These are phyloP conservation scores for Heliconius charithonia DNA, from an alignment of 2,888 invertebrate species.

Conservation along the genomic window DNA sequence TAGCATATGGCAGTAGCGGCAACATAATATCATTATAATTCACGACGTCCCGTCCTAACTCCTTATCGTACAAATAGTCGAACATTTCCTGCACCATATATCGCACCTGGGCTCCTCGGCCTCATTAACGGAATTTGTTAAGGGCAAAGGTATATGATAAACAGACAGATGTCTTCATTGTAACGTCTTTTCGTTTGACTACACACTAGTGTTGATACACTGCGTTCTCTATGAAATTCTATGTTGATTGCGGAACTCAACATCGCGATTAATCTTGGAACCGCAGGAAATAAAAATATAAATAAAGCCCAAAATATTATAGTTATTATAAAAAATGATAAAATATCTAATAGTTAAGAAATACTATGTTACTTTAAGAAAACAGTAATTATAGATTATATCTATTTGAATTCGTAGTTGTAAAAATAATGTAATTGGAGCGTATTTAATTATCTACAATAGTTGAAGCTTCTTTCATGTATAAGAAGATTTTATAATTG, in stretches of 20 bases:
- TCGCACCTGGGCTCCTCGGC: constrained; percentile 50
- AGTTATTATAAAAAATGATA: too few species aligned
- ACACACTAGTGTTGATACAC: too few species aligned
- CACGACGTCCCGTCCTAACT: constrained; percentile 14
- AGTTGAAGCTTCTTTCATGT: neutral
- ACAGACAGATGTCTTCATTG: constrained; percentile 33
- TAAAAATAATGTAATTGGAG: neutral
- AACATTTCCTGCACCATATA: constrained; percentile 49
- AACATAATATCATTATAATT: constrained; percentile 32
- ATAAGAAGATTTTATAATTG: neutral
- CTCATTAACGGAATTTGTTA: constrained; percentile 37
- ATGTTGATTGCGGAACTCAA: neutral
- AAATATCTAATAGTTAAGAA: too few species aligned
- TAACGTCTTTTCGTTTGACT: neutral
- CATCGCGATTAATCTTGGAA: too few species aligned
- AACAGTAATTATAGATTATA: too few species aligned
- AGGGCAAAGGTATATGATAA: neutral
- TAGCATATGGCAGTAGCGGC: constrained; percentile 21
- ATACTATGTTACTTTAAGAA: too few species aligned
- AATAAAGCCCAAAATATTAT: too few species aligned
- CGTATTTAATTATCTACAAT: neutral
- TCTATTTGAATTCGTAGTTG: neutral
- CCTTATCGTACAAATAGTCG: constrained; percentile 44
- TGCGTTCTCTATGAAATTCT: neutral
- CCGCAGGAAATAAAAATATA: too few species aligned